Evolutionary conservation across 1,140 invertebrate genomes (phyloP), one percentile per base, ranked within the genome.

Genomic region (Aleiodes sp.): DNA sequence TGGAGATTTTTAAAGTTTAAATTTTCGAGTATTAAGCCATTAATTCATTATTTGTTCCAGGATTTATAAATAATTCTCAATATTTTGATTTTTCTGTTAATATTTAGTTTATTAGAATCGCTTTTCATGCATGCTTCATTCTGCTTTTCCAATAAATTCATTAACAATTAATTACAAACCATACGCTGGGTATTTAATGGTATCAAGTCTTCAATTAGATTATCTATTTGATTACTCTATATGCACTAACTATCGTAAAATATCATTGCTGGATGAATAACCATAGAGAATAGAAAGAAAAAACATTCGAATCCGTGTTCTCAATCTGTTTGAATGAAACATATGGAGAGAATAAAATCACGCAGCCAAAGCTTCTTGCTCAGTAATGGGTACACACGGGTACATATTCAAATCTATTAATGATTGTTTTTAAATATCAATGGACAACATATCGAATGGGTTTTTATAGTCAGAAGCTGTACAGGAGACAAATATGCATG

Each of bases 401-500:
- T 35, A 35, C 31, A 6, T 35, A 35, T 35, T 35, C 31, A 35
- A 35, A 35, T 6, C 10, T 35, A 35, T 35, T 35, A 35, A 35
- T 10, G 10, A 35, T 35, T 35, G 4, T 35, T 10, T 10, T 6
- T 35, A 35, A 35, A 35, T 35, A 6, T 35, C 31, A 52, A 52
- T 52, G 52, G 68, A 43, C 76, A 74, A 57, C 35, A 24, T 29
- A 76, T 81, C 72, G 75, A 78, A 78, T 79, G 79, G 80, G 83
- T 78, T 85, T 84, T 83, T 86, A n/a, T n/a, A 86, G 85, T 83
- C 82, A 80, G 85, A 86, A 61, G 82, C 78, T 72, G 80, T 85
- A 75, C 80, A 82, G 77, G 83, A 86, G 72, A 76, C 79, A 78
- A 78, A 66, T 77, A 79, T 86, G 82, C 82, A 85, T 83, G 83